Conservation (phyloP, 2,888 invertebrate species). For the Stegana nigrithorax region DNA sequence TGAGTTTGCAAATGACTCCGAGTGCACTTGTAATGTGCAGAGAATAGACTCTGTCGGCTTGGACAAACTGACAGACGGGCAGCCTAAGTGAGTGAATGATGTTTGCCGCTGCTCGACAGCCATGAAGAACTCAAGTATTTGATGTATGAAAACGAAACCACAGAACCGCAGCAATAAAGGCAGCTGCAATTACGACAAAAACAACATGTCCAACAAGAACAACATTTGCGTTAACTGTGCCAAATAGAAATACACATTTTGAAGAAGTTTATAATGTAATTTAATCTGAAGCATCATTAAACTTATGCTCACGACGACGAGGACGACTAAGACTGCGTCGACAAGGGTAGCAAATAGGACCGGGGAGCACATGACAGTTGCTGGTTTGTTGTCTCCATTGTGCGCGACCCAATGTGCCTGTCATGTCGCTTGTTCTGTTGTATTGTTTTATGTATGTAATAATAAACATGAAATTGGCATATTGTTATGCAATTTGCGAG, state of each 20-base stretch:
- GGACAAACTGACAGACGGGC: no score
- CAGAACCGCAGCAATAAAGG: constrained; percentile 1
- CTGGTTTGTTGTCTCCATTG: no score
- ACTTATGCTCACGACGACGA: no score
- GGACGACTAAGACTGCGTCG: no score
- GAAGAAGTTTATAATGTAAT: constrained; percentile 7
- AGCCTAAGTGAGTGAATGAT: constrained; percentile 14
- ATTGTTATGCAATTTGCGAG: constrained; percentile 28
- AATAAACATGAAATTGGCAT: constrained; percentile 52
- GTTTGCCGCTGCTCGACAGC: constrained; percentile 17
- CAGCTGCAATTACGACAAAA: constrained; percentile 12
- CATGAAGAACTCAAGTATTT: constrained; percentile 3
- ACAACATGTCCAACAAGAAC: no score
- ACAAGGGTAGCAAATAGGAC: no score
- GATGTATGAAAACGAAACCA: constrained; percentile 2
- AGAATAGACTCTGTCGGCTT: no score
- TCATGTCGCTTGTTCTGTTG: no score
- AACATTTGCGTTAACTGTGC: background rate
- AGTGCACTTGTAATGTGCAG: constrained; percentile 8
- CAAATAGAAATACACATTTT: background rate
- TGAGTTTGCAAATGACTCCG: constrained; percentile 2
- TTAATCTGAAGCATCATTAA: constrained; percentile 12
- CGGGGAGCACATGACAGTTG: no score
- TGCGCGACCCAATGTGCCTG: no score
- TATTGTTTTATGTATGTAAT: constrained; percentile 41